These are phyloP conservation scores for Allobates femoralis DNA, from an alignment of 2,797 vertebrate genomes.

Conservation along the genomic window DNA sequence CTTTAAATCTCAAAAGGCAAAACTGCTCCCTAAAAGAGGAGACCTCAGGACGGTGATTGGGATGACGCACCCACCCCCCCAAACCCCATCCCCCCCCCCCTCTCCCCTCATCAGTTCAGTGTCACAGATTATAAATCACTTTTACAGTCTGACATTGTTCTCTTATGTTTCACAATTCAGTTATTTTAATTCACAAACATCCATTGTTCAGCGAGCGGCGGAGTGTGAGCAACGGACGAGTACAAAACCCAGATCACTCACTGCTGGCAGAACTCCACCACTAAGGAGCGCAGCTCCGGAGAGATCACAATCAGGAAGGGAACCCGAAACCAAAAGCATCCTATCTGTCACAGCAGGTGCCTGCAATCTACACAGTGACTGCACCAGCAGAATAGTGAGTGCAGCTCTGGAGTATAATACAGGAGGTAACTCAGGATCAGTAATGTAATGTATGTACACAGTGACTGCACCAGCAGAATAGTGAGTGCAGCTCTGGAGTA, in stretches of 20 bases:
- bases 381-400: too few relatives aligned
- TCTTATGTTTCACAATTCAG: constrained; percentile 24
- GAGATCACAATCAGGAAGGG: not conserved
- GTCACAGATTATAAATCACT: not conserved
- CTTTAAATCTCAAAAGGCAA: too few relatives aligned
- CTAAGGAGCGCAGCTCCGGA: not conserved
- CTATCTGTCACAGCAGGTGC: not conserved
- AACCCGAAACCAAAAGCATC: not conserved
- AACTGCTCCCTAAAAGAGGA: too few relatives aligned
- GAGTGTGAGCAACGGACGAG: not conserved
- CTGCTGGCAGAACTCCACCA: not conserved
- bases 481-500: too few relatives aligned
- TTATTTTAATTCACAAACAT: constrained; percentile 22
- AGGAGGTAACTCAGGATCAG: too few relatives aligned
- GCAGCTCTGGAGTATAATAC: too few relatives aligned
- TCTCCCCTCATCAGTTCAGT: not conserved
- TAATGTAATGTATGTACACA: too few relatives aligned
- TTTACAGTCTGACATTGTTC: not conserved
- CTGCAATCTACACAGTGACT: too few relatives aligned
- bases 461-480: too few relatives aligned
- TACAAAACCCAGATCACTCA: not conserved
- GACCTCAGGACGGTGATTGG: too few relatives aligned
- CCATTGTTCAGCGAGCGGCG: constrained; percentile 17
- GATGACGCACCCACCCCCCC: too few relatives aligned
- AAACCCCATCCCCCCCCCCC: too few relatives aligned